Base-by-base conservation (phyloP, 2,888 invertebrate species). In the Clepsis dumicolana region DNA sequence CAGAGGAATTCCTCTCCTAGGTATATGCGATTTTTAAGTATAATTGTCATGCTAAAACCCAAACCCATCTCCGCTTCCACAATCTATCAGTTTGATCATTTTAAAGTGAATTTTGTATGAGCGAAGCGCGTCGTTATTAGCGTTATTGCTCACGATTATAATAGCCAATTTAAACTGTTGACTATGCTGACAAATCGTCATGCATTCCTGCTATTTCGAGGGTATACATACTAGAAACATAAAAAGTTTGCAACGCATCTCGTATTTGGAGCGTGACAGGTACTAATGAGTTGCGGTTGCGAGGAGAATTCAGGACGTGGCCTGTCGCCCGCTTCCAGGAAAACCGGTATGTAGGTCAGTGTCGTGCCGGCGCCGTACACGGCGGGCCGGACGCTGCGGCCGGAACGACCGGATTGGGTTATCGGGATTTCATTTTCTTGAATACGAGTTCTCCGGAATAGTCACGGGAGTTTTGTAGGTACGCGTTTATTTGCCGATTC, bases 261-360 rank as follows among this genome's bases (percentile, higher is more conserved):
- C 75, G 75, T 79, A 84, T 88, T 83, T 84, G 80, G 80, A 81
- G 81, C 84, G 79, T 83, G 87, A 85, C 88, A 83, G 78, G 78
- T 84, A 87, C 85, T 86, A 86, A 89, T 86, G 86, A 85, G 84
- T 75, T 76, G 73, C 75, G 73, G 77, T 61, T 60, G 65, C 75
- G 66, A 71, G 77, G 76, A 77, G 77, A 73, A 80, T 81, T 77
- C 81, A 76, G 82, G 77, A 81, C 81, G 77, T 63, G 24, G 54
- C 71, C 70, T 78, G 77, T 79, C 73, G 78, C 73, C 64, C 73
- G 72, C 61, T 83, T 83, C 84, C 81, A 80, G 79, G 79, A 81
- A 84, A 82, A 77, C 68, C 60, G 70, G 71, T 77, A 88, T 80
- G 71, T 86, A 83, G 87, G 85, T 75, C 86, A 80, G 73, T 72